Base-by-base conservation (phyloP, 2,888 invertebrate genomes). In the Harpalus rufipes region DNA sequence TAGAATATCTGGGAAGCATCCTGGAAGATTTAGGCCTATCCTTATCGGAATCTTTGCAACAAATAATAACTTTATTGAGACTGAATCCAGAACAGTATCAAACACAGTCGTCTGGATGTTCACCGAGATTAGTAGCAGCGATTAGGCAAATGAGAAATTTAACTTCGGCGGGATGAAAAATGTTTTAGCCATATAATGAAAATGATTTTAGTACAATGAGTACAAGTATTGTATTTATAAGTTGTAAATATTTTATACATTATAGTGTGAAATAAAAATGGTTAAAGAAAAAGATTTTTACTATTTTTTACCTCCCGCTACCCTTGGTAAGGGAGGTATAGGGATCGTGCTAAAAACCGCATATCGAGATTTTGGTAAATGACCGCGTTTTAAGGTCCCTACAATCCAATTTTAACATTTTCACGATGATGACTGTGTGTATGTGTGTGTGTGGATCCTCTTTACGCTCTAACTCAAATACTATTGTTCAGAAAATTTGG, bases 1-100 rank as follows among this genome's bases (percentile, higher is more conserved):
- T 90, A 96, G 96, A 95, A 90, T 97, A 97, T 89, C 91, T 97
- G 84, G 95, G 94, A 12, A 97, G 96, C 89, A 96, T 97, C 0
- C 91, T 97, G 14, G 97, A 97, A 89, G 97, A 97, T 90, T 91
- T 97, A 25, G 97, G 96, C 1, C 91, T 96, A 25, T 91, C 92
- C 1, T 91, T 96, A n/a, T 94, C 94, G 0, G 94, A 95, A 63
- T 94, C 94, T 86, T 90, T 97, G 78, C 92, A 93, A 81, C 95
- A 95, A 88, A 93, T 96, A 86, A 92, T 93, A n/a, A 91, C 91
- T 8, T 90, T 97, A 82, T 91, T 97, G 61, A 94, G 95, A 89
- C 92, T 95, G 39, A 91, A 94, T 2, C 91, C 94, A 0, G 95
- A 95, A 87, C 94, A 95, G 86, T 96, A 95, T 90, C 93, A 94